Evolutionary conservation across 2,797 vertebrate genomes (phyloP).

Genomic region (Urocyon cinereoargenteus): DNA sequence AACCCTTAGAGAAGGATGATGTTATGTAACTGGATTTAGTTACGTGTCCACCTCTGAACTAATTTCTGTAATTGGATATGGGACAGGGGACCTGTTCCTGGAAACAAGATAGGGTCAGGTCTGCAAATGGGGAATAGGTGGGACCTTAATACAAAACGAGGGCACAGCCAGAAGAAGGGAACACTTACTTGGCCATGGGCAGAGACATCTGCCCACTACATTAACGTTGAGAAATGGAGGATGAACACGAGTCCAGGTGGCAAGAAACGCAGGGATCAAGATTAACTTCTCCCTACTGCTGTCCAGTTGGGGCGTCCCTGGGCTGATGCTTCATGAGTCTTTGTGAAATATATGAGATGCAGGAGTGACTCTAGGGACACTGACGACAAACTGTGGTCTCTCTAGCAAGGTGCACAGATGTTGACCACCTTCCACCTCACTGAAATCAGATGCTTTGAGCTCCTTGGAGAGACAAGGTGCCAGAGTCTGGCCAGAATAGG

Average conservation of each 20-base stretch:
- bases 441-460: background rate
- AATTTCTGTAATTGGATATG: background rate
- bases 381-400: rapidly evolving
- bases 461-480: background rate
- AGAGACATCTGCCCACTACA: rapidly evolving
- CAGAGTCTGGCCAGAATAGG: background rate
- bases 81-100: background rate
- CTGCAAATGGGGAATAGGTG: background rate
- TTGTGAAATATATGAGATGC: background rate
- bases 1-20: too few relatives aligned
- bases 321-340: background rate
- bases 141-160: background rate
- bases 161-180: background rate
- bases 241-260: rapidly evolving
- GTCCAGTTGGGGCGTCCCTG: rapidly evolving
- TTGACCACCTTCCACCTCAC: background rate
- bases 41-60: background rate
- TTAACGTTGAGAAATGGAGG: background rate
- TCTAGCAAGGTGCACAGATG: background rate
- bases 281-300: background rate
- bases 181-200: rapidly evolving
- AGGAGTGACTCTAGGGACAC: background rate
- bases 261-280: background rate
- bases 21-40: rapidly evolving
- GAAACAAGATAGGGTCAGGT: background rate